Evolutionary conservation across 2,113 vertebrate species (phyloP).

Genomic region (Ochotona curzoniae): DNA sequence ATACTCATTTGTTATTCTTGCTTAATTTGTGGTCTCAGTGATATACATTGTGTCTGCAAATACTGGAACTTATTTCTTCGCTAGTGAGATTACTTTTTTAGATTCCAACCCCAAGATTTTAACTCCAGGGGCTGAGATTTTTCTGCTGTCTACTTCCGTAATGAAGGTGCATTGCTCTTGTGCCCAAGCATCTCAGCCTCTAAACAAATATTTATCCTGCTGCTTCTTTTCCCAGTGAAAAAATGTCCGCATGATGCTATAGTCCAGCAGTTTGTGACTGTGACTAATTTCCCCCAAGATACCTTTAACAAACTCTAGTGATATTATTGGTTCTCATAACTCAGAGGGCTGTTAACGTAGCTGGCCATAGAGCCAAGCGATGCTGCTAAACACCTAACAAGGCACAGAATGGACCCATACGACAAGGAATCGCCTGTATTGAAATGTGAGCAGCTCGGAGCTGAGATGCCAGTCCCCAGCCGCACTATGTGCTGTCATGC

Average conservation of each 20-base stretch:
- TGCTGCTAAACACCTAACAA: background rate
- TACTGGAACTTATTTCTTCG: background rate
- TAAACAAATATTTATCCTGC: background rate
- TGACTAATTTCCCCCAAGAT: background rate
- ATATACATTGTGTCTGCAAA: background rate
- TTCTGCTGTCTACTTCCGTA: background rate
- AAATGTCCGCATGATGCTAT: background rate
- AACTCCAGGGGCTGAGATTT: background rate
- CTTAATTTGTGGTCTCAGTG: background rate
- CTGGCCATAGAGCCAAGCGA: background rate
- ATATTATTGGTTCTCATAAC: background rate
- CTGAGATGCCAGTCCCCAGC: background rate
- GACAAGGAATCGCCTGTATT: background rate
- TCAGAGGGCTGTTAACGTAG: background rate
- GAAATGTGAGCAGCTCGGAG: background rate
- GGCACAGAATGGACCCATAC: too few relatives aligned
- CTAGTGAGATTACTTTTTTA: background rate
- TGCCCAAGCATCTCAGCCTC: too few relatives aligned
- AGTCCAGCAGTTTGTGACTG: background rate
- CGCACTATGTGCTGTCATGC: background rate
- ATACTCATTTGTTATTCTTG: background rate
- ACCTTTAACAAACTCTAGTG: background rate
- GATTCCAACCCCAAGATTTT: background rate
- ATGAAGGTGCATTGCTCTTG: background rate
- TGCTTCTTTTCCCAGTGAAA: background rate